Conservation (phyloP, 2,113 vertebrate genomes). For the Tragulus kanchil region DNA sequence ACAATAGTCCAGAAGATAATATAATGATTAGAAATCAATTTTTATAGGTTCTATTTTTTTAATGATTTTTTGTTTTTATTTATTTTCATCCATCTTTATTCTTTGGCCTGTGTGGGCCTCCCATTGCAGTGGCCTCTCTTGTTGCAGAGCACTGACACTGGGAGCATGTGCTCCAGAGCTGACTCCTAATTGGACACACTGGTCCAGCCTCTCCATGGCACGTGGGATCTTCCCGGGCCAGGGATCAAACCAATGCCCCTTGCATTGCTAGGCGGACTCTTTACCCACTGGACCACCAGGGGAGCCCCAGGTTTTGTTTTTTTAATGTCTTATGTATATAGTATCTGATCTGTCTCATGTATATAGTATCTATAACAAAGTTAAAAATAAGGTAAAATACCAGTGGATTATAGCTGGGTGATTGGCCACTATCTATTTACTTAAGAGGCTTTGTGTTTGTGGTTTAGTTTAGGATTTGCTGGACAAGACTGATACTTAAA, state of each 20-base stretch:
- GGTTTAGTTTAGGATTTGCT: conserved; percentile 54
- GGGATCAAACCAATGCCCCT: no score
- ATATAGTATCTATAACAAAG: conserved; percentile 51
- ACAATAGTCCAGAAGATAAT: conserved; percentile 64
- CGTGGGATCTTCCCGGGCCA: no score
- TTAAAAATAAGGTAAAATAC: conserved; percentile 62
- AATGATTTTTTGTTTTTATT: background rate
- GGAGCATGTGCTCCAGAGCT: no score
- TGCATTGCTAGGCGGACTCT: no score
- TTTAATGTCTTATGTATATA: conserved; percentile 50
- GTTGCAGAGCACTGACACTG: no score
- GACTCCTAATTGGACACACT: no score
- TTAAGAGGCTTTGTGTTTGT: background rate
- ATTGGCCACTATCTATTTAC: background rate
- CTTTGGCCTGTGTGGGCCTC: no score
- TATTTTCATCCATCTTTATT: no score
- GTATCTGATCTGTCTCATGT: conserved; percentile 61
- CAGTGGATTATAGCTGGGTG: background rate
- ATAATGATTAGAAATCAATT: conserved; percentile 81
- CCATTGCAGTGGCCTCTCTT: no score
- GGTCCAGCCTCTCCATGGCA: no score
- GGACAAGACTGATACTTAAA: background rate
- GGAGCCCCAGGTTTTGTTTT: no score
- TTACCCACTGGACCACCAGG: no score
- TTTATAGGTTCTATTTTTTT: conserved; percentile 72